Conservation (phyloP, 1,140 invertebrate species). For the Caenorhabditis brenneri region DNA sequence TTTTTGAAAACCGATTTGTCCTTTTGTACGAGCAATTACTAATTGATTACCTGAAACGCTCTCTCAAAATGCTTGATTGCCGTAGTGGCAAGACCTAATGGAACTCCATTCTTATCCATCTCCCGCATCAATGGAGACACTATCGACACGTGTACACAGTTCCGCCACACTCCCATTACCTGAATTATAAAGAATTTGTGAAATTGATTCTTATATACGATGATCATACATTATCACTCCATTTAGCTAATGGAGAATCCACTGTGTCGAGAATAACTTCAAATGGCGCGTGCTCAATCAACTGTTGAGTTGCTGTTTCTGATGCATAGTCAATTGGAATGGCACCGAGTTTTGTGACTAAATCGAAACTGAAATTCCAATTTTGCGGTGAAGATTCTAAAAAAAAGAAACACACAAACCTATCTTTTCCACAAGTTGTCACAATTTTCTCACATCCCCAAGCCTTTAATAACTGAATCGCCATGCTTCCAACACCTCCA, state of each 20-base stretch:
- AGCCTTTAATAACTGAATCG: constrained; percentile 82
- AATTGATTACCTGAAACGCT: constrained; percentile 75
- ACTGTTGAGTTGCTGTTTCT: constrained; percentile 74
- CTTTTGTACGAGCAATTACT: too few species aligned
- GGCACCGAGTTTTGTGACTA: constrained; percentile 79
- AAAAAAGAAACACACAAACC: too few species aligned
- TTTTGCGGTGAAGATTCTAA: too few species aligned
- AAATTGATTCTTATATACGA: not conserved
- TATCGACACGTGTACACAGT: constrained; percentile 82
- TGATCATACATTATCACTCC: constrained; percentile 63
- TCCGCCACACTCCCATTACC: constrained; percentile 77
- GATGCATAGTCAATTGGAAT: constrained; percentile 81
- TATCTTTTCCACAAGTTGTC: constrained; percentile 63
- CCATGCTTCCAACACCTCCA: constrained; percentile 85
- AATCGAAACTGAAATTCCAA: constrained; percentile 77
- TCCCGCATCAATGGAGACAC: constrained; percentile 82
- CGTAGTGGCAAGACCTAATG: constrained; percentile 70
- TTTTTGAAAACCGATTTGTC: too few species aligned
- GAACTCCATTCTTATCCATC: constrained; percentile 81
- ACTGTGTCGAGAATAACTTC: constrained; percentile 85
- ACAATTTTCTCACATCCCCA: constrained; percentile 76
- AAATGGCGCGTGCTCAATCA: constrained; percentile 77
- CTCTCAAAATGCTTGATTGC: constrained; percentile 64
- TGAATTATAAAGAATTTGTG: too few species aligned
- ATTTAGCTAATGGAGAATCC: constrained; percentile 76